Evolutionary conservation across 2,888 invertebrate species (phyloP).

Genomic region (Drosophila differens): DNA sequence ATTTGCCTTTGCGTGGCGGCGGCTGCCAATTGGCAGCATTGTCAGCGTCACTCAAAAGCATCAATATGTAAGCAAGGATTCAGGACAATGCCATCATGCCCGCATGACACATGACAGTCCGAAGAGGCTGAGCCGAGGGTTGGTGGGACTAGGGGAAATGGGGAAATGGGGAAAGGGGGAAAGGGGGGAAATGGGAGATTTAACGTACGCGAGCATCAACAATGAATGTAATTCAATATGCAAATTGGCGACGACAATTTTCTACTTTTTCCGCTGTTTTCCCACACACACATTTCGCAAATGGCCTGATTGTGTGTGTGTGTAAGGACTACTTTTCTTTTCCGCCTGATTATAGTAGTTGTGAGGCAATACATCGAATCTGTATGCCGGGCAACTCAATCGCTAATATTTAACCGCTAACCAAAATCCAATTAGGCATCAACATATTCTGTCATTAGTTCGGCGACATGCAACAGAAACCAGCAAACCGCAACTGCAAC

Average conservation of each 20-base stretch:
- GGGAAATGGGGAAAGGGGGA: no score
- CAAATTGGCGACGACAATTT: constrained; percentile 71
- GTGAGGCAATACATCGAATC: constrained; percentile 8
- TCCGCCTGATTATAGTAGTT: constrained; percentile 26
- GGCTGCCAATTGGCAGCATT: constrained; percentile 77
- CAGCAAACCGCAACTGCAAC: constrained; percentile 26
- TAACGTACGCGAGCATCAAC: constrained; percentile 68
- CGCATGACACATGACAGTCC: constrained; percentile 14
- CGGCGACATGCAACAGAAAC: constrained; percentile 11
- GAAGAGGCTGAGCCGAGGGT: neutral
- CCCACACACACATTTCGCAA: constrained; percentile 19
- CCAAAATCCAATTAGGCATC: constrained; percentile 56
- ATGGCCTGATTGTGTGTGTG: neutral
- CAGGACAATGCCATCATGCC: constrained; percentile 38
- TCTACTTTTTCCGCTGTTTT: constrained; percentile 62
- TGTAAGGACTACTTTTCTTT: constrained; percentile 8
- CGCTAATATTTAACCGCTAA: constrained; percentile 56
- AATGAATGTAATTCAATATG: constrained; percentile 81
- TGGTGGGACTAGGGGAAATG: no score
- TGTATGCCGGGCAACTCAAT: constrained; percentile 17
- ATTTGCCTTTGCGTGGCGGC: constrained; percentile 55
- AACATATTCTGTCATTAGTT: constrained; percentile 61
- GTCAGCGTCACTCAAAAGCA: constrained; percentile 73
- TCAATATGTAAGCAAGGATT: constrained; percentile 53
- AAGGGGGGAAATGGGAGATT: constrained; percentile 22